Base-by-base conservation (phyloP, 1,140 invertebrate species). In the Lysiphlebus fabarum region DNA sequence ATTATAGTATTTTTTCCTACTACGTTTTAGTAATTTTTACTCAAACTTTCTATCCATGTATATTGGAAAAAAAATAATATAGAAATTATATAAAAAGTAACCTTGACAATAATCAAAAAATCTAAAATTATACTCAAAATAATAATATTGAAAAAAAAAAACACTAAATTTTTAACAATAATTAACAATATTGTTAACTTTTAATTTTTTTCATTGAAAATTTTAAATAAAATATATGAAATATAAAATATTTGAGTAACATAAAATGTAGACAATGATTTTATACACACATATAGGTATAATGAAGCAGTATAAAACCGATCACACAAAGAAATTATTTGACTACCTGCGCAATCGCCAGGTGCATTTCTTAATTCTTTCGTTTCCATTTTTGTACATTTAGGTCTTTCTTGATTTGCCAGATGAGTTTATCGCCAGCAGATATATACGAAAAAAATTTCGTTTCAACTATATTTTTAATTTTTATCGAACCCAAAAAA, bases 301-400 rank as follows among this genome's bases (percentile, higher is more conserved):
- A 56, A 56, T 17, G 17, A 56, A 56, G 44, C 17, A 26, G 4
- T 26, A 26, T 26, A 26, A 4, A 26, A 4, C 17, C 2, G 17
- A 26, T 26, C 17, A 26, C 17, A 26, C 17, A 26, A 26, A 26
- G 17, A 26, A 26, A 26, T 26, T 26, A n/a, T n/a, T 43, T 54
- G 7, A 42, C 54, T 56, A 56, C 54, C 54, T 56, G 54, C 53
- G 41, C 54, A 56, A 56, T 56, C 44, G 54, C 54, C 54, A 56
- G 54, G 43, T 56, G 54, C 43, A 42, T 38, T 40, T 44, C 10
- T 33, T 10, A 44, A 7, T 9, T 9, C 11, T 41, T 41, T 41
- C 11, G 11, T 41, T 41, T 10, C 2, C 47, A 26, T 34, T 5
- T 2, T 38, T 43, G 9, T 12, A 36, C 14, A 43, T 55, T 33